phyloP scores from a whole-genome alignment of 64 coral and sea anemone genomes.

The Stichodactyla mertensii region DNA sequence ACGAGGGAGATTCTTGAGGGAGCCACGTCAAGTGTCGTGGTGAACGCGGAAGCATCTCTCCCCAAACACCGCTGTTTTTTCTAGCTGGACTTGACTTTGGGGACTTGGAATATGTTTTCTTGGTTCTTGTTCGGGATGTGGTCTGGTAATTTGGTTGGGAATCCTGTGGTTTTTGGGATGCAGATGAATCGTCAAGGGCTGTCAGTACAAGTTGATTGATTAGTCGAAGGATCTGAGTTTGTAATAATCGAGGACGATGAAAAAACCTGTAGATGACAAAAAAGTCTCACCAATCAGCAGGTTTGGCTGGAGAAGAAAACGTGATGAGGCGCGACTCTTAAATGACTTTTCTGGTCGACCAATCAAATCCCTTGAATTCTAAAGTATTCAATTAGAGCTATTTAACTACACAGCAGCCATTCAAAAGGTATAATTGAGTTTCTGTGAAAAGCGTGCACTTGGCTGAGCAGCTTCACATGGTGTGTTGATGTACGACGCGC shows the following conservation, averaged over 20 bases:
- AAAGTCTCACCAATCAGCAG: neutral
- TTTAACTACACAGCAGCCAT: too few species aligned
- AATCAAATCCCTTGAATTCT: too few species aligned
- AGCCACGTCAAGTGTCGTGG: neutral
- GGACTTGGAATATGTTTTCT: constrained; percentile 37
- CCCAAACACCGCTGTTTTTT: constrained; percentile 40
- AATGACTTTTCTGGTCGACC: too few species aligned
- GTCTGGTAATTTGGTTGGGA: neutral
- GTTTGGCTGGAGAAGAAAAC: neutral
- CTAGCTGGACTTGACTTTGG: constrained; percentile 46
- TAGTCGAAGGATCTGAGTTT: constrained; percentile 46
- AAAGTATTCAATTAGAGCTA: too few species aligned
- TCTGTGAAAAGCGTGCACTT: too few species aligned
- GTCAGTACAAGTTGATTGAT: constrained; percentile 64
- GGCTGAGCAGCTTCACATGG: too few species aligned
- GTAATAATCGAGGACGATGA: constrained; percentile 54
- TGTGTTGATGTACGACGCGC: too few species aligned
- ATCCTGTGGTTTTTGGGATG: neutral
- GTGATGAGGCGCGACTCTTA: too few species aligned
- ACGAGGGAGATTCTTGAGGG: neutral
- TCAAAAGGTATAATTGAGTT: too few species aligned
- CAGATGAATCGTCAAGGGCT: constrained; percentile 23
- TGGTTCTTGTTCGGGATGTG: constrained; percentile 19
- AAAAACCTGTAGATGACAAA: constrained; percentile 44
- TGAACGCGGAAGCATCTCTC: neutral